Base-by-base conservation (phyloP, 2,888 invertebrate genomes). In the Temnothorax ravouxi region DNA sequence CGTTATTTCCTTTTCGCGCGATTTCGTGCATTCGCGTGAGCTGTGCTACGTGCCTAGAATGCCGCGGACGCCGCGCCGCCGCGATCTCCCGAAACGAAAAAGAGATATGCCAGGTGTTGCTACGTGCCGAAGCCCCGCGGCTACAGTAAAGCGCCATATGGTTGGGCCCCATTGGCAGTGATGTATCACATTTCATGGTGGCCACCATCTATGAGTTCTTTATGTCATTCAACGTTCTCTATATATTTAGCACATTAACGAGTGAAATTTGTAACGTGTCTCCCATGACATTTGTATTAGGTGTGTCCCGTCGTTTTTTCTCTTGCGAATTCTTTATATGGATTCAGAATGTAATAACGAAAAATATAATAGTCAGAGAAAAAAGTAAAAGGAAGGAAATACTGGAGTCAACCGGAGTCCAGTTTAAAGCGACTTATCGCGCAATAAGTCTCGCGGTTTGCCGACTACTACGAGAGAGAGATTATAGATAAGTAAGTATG, bases 1-100 rank as follows among this genome's bases (percentile, higher is more conserved):
- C 90, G 89, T 92, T 92, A 91, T 92, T 92, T 90, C 88, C 81
- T 75, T 76, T 76, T 84, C 80, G 84, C 77, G 87, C 85, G 86
- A 84, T 88, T 88, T 88, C 84, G 84, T 71, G 86, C 88, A 54
- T 67, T 83, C 88, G 84, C 82, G 61, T 21, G 71, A 52, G 83
- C 74, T 62, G 66, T 29, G 85, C 62, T 88, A 90, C 90, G 88
- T 90, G 90, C 76, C 76, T 64, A 84, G 88, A 85, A 90, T 88
- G 62, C 62, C 77, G 62, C 47, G 83, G 52, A 3, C 29, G 29
- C 29, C 62, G 81, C 69, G 29, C 29, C 62, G 81, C 69, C 50
- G 9, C 62, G 47, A 15, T 18, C 69, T 56, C 67, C 72, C 64
- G 84, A 74, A 61, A 74, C 47, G 82, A 83, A 44, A 82, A 62